A percentile compares a stretch with the other conserved stretches of the same genome.
Evolutionary conservation across 1,140 invertebrate genomes (phyloP).

Genomic region (Lerema accius): DNA sequence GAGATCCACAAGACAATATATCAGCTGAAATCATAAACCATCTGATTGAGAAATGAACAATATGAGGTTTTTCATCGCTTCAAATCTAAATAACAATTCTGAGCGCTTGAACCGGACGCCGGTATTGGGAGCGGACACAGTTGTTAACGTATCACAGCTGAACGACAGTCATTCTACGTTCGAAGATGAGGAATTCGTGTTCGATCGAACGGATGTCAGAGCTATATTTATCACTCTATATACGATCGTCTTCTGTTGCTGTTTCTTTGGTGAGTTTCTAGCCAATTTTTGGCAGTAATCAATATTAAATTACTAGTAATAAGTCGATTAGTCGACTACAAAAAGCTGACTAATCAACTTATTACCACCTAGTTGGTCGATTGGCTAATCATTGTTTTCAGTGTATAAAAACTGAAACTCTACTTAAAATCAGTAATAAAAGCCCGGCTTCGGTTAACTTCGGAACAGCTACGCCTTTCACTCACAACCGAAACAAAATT

Average conservation of each 20-base stretch:
- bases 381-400: too few species aligned
- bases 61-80: conserved; percentile 51
- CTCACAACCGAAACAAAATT: too few species aligned
- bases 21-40: conserved; percentile 29
- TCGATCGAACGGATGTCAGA: conserved; percentile 85
- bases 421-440: too few species aligned
- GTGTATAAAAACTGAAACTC: too few species aligned
- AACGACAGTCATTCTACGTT: conserved; percentile 53
- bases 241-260: conserved; percentile 86
- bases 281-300: background rate
- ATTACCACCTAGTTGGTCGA: too few species aligned
- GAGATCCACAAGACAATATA: conserved; percentile 39
- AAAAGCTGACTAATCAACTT: too few species aligned
- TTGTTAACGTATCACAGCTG: conserved; percentile 46
- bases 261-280: conserved; percentile 87
- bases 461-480: too few species aligned
- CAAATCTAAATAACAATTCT: conserved; percentile 45
- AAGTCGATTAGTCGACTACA: too few species aligned
- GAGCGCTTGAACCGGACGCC: conserved; percentile 50
- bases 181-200: conserved; percentile 84
- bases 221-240: conserved; percentile 86
- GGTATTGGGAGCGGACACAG: conserved; percentile 25
- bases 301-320: too few species aligned
- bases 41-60: conserved; percentile 51
- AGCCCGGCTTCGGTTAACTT: too few species aligned